Conservation (phyloP, 2,797 vertebrate genomes). For the Esox masquinongy region DNA sequence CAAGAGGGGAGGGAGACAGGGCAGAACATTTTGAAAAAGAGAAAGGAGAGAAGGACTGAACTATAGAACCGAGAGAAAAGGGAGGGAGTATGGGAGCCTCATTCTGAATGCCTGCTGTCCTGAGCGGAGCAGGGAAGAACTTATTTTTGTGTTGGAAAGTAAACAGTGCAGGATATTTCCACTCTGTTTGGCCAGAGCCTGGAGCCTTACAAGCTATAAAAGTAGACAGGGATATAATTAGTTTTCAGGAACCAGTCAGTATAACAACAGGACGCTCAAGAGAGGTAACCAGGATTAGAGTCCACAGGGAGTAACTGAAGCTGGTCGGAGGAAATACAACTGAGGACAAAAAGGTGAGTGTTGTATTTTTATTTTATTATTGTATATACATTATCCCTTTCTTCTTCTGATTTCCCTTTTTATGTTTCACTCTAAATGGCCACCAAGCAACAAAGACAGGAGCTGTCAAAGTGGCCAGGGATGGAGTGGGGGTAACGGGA, state of each 20-base stretch:
- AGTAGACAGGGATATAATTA: slow-evolving; percentile 54
- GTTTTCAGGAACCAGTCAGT: slow-evolving; percentile 44
- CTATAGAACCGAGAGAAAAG: slow-evolving; percentile 1
- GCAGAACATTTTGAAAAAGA: slow-evolving; percentile 59
- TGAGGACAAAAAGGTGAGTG: slow-evolving; percentile 71
- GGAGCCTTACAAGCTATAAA: slow-evolving; percentile 39
- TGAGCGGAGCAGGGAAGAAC: slow-evolving; percentile 60
- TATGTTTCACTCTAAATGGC: slow-evolving; percentile 41
- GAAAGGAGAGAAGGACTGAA: slow-evolving; percentile 22
- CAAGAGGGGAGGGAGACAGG: slow-evolving; percentile 33
- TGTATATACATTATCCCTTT: slow-evolving; percentile 8
- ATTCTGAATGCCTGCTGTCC: slow-evolving; percentile 55
- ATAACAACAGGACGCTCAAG: slow-evolving; percentile 59
- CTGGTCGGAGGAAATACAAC: slow-evolving; percentile 59
- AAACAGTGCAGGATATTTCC: slow-evolving; percentile 65
- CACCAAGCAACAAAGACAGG: slow-evolving; percentile 66
- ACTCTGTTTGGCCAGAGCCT: slow-evolving; percentile 43
- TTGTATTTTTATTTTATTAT: slow-evolving; percentile 43
- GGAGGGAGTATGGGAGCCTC: slow-evolving; percentile 63
- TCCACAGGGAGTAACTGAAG: slow-evolving; percentile 62
- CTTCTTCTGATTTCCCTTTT: slow-evolving; percentile 18
- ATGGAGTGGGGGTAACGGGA: slow-evolving; percentile 41
- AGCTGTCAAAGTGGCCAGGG: slow-evolving; percentile 59
- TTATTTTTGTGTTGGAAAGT: slow-evolving; percentile 73
- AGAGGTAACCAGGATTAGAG: slow-evolving; percentile 63